Base-by-base conservation (phyloP, 2,113 vertebrate species). In the Dicentrarchus labrax region DNA sequence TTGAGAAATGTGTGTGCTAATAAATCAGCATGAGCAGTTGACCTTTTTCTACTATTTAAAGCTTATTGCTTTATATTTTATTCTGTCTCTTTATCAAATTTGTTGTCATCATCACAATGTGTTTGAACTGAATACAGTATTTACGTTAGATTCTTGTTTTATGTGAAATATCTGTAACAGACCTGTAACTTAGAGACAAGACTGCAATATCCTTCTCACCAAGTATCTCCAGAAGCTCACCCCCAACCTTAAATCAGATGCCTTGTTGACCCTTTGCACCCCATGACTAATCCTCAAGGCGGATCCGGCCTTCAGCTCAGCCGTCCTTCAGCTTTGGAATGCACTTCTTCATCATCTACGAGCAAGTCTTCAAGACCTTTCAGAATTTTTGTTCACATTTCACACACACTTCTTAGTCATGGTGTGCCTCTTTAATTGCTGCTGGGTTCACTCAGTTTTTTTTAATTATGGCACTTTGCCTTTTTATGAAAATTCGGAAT, bases 261-360 rank as follows among this genome's bases (percentile, higher is more conserved):
- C 80, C 84, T 30, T 50, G 24, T 43, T 83, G 83, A 86, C 78
- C 71, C 48, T 62, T 51, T 66, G 71, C 50, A 22, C 78, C 72
- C 71, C 11, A 1, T n/a, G 51, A 64, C 74, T 86, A 78, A 88
- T 81, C 78, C 69, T 57, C 45, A 41, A 22, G 53, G 19, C 71
- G 38, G 72, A 72, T 65, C 4, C 5, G 51, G 66, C 79, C 60
- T 51, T 56, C 6, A 39, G 47, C 75, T 59, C 12, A 30, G 43
- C 53, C 13, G 66, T 11, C 68, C 67, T 68, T 39, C 11, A 47
- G n/a, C 9, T 45, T 69, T 59, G 54, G 82, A 87, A 86, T 84
- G 83, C 75, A 43, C 62, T 73, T 72, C 79, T 11, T 10, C 53
- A 41, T 7, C 62, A 43, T 39, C 72, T 53, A 67, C 12, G 0